phyloP scores from a whole-genome alignment of 2,797 vertebrate species.

The Uromys caudimaculatus region DNA sequence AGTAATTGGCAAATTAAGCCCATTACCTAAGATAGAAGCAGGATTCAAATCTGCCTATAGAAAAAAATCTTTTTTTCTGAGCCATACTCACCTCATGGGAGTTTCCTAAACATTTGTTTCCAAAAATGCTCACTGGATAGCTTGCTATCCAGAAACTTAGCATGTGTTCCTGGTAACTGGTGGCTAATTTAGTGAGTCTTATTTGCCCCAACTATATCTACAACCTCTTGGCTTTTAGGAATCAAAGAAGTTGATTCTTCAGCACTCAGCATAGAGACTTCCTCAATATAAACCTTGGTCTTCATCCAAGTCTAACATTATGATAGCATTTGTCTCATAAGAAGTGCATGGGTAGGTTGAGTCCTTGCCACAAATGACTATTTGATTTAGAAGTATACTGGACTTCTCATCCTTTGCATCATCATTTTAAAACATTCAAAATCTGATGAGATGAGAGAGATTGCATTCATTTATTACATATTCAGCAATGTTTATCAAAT shows the following conservation, averaged over 20 bases:
- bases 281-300: slow-evolving; percentile 26
- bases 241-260: slow-evolving; percentile 15
- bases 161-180: neutral
- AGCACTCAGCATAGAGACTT: slow-evolving; percentile 43
- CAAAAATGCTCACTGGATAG: neutral
- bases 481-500: slow-evolving; percentile 45
- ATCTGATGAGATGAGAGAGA: slow-evolving; percentile 1
- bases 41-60: neutral
- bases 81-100: neutral
- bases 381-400: slow-evolving; percentile 50
- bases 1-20: slow-evolving; percentile 18
- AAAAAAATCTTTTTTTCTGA: neutral
- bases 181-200: neutral
- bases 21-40: neutral
- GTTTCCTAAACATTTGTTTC: neutral
- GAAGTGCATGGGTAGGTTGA: slow-evolving; percentile 13
- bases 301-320: slow-evolving; percentile 60
- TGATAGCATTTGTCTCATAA: slow-evolving; percentile 46
- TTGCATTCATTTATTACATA: neutral
- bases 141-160: neutral
- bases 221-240: neutral
- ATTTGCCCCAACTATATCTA: neutral
- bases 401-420: slow-evolving; percentile 18
- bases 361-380: neutral
- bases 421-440: slow-evolving; percentile 56